Evolutionary conservation across 1,140 invertebrate species (phyloP), one percentile per base, ranked within the genome.

Genomic region (Diorhabda elongata): DNA sequence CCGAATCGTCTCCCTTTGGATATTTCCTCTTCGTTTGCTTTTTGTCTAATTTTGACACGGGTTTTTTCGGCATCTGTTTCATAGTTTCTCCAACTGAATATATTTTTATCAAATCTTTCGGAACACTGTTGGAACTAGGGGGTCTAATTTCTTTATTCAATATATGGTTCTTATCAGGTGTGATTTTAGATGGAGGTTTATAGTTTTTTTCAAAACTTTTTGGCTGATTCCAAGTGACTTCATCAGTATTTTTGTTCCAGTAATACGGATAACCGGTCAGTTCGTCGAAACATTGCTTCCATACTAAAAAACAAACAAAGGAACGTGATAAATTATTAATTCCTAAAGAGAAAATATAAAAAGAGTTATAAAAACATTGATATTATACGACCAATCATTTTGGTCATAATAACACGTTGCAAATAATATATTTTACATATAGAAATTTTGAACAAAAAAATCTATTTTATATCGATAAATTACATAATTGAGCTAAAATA

Each of bases 181-280:
- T 6, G 6, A 52, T 8, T 52, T 4, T 52, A 2, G 26, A 9
- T 41, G 57, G 58, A n/a, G 42, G 4, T 42, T 42, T 70, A 66
- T 74, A 68, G 44, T 69, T 60, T 43, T 66, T 47, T 75, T 77
- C 73, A 70, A 77, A 82, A 73, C 88, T 88, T 4, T 81, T 70
- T 41, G 90, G 90, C 67, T 87, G 85, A 68, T 90, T 88, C 90
- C 90, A 92, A 6, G 88, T 90, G 2, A 91, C 90, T 75, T 88
- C 85, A 79, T 91, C 90, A 2, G 88, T 90, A 64, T 85, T 81
- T 7, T 83, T 85, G 75, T 91, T 89, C 90, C 90, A 92, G 77
- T 90, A 92, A 77, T 92, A 92, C 9, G 85, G 84, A 79, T 87
- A 91, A 42, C 90, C 88, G 4, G 87, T 87, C 41, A 81, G 81